Evolutionary conservation across 2,797 vertebrate genomes (phyloP).

Genomic region (Pampus argenteus): DNA sequence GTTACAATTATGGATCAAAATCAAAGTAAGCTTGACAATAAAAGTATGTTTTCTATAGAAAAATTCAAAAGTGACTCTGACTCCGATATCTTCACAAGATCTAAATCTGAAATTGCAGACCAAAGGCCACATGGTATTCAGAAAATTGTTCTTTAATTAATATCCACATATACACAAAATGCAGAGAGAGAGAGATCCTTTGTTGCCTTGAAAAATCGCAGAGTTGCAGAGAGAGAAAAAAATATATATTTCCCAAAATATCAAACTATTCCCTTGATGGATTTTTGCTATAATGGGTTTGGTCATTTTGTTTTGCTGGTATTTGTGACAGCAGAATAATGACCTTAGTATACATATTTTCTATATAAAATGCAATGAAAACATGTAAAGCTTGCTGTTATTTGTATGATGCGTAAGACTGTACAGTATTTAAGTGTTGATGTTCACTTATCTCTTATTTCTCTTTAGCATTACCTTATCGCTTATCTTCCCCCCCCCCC

Average conservation of each 20-base stretch:
- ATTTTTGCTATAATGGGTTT: background rate
- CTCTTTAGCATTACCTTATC: constrained; percentile 45
- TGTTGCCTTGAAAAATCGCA: constrained; percentile 20
- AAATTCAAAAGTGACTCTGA: background rate
- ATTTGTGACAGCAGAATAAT: constrained; percentile 1
- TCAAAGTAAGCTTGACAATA: background rate
- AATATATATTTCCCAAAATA: background rate
- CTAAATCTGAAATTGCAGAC: background rate
- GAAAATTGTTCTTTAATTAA: background rate
- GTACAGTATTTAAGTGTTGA: constrained; percentile 8
- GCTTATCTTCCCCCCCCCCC: constrained; percentile 28
- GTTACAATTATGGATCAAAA: background rate
- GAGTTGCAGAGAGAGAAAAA: background rate
- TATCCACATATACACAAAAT: constrained; percentile 2
- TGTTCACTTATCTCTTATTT: constrained; percentile 31
- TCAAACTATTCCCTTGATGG: background rate
- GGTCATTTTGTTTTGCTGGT: constrained; percentile 1
- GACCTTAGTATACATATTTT: background rate
- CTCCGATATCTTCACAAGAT: background rate
- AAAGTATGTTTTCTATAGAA: background rate
- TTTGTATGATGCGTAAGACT: background rate
- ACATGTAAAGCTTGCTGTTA: background rate
- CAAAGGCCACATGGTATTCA: background rate
- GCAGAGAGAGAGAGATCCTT: background rate
- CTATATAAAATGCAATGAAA: background rate